These are phyloP conservation scores for Apaloderma vittatum DNA, from an alignment of 2,113 vertebrate species.

Conservation along the genomic window DNA sequence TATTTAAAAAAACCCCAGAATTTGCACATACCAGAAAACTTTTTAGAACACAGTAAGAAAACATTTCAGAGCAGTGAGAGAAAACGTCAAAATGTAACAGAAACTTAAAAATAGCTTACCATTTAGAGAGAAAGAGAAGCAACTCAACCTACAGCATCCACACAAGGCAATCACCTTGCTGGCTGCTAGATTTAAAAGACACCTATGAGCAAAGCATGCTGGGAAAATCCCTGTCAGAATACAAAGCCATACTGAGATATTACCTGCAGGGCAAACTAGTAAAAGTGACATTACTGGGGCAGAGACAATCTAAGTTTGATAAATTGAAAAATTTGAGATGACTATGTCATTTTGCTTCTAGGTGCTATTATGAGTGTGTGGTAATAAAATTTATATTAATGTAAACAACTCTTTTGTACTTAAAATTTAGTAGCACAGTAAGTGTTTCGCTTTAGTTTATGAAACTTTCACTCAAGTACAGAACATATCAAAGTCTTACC, in stretches of 20 bases:
- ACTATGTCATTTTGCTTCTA: not conserved
- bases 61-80: not conserved
- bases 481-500: not conserved
- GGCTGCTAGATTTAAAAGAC: not conserved
- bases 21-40: not conserved
- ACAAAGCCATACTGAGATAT: not conserved
- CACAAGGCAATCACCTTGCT: not conserved
- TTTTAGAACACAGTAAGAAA: not conserved
- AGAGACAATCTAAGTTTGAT: not conserved
- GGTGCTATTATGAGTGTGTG: not conserved
- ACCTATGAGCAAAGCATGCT: not conserved
- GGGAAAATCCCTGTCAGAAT: not conserved
- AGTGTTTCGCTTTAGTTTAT: not conserved
- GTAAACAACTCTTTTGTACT: not conserved
- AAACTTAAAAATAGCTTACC: not conserved
- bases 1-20: not conserved
- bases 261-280: not conserved
- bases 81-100: not conserved
- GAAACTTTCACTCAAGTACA: not conserved
- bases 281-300: not conserved
- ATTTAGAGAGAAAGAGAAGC: not conserved
- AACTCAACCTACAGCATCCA: not conserved
- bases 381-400: not conserved
- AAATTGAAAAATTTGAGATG: not conserved
- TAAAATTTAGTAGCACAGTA: not conserved